Evolutionary conservation across 1,140 invertebrate genomes (phyloP), one percentile per base, ranked within the genome.

Genomic region (Zaprionus lachaisei): DNA sequence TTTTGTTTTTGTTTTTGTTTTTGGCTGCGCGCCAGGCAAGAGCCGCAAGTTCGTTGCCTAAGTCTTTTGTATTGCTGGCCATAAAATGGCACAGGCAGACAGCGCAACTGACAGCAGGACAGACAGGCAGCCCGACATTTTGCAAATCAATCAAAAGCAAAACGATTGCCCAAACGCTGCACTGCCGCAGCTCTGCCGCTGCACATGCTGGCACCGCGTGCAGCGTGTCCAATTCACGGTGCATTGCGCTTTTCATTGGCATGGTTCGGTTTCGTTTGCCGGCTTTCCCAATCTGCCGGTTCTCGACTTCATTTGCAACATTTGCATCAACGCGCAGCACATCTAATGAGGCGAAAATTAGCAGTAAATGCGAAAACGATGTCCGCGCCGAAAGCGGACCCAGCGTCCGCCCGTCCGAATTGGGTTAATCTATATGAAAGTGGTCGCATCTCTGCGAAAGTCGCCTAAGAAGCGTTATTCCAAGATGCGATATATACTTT

Each of bases 401-500:
- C 65, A 57, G 54, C 68, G 54, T 15, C 34, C 47, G 37, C 34
- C 26, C 66, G 37, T 38, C 14, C 79, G 79, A 89, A 79, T 89
- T 89, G 81, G 84, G 84, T 89, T 89, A 89, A 89, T 87, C 84
- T 89, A 81, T 89, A 79, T 90, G 84, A 89, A 89, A 89, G 84
- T 89, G 81, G 22, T 44, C 22, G 26, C 41, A 9, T 7, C 41
- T 9, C n/a, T 56, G 54, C 67, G 77, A 79, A 79, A 79, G 73
- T 54, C 63, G 56, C 65, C 65, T 67, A 70, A 78, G 75, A 69
- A 80, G 78, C 61, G 65, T 77, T 77, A 70, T 75, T 22, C 7
- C 15, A n/a, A 6, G 6, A 9, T 66, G 26, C 44, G n/a, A 49
- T 49, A 49, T 9, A 20, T 57, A 74, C 70, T 80, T 80, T 80